These are phyloP conservation scores for Akabosia matsudoensis DNA, from an alignment of 1,140 invertebrate species.

Conservation along the genomic window DNA sequence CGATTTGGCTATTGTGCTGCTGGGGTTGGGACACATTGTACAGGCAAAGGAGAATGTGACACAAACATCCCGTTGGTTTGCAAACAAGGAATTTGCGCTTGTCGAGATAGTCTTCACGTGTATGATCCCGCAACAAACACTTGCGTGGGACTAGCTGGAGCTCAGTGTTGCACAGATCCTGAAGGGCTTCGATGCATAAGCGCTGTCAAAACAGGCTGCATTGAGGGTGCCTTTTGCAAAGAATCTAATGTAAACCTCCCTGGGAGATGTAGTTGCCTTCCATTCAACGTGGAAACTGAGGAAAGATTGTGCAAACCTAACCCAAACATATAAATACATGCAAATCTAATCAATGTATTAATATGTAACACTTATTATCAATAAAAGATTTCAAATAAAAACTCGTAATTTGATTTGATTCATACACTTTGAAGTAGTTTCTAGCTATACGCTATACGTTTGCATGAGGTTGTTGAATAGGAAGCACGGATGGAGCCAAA, in stretches of 20 bases:
- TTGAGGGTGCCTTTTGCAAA: constrained; percentile 20
- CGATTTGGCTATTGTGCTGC: not conserved
- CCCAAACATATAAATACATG: not conserved
- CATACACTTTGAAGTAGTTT: too few relatives aligned
- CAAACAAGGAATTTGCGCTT: constrained; percentile 15
- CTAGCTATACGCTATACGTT: too few relatives aligned
- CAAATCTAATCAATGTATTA: too few relatives aligned
- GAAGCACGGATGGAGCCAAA: too few relatives aligned
- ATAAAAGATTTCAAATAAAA: too few relatives aligned
- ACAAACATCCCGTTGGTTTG: constrained; percentile 17
- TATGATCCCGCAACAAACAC: constrained; percentile 1
- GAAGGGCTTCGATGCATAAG: not conserved
- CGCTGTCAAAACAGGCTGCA: constrained; percentile 4
- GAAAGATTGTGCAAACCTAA: constrained; percentile 14
- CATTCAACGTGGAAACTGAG: constrained; percentile 17
- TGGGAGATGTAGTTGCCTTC: not conserved
- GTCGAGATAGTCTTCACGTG: constrained; percentile 5
- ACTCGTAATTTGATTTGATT: too few relatives aligned
- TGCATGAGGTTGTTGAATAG: too few relatives aligned
- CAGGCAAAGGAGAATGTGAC: constrained; percentile 9
- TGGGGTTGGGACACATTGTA: constrained; percentile 3
- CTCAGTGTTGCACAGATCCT: constrained; percentile 11
- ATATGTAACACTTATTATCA: too few relatives aligned
- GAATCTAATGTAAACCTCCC: not conserved
- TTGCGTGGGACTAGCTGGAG: constrained; percentile 1